These are phyloP conservation scores for Pontoporia blainvillei DNA, from an alignment of 2,113 vertebrate species.

Conservation along the genomic window DNA sequence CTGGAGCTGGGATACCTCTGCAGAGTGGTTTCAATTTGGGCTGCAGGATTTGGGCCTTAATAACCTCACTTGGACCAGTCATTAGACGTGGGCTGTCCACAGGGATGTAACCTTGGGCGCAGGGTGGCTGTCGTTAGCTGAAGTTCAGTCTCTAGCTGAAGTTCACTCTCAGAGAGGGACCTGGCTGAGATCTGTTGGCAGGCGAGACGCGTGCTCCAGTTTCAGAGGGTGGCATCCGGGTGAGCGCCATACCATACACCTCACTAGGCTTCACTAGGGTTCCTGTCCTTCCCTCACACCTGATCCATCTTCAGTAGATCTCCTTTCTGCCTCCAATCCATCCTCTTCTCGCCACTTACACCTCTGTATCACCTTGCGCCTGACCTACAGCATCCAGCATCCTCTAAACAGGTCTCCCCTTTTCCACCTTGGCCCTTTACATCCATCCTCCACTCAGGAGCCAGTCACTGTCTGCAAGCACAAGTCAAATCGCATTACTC, in stretches of 20 bases:
- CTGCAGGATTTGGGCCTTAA: not conserved
- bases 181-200: not conserved
- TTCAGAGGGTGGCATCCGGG: not conserved
- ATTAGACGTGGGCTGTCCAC: not conserved
- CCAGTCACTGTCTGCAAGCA: not conserved
- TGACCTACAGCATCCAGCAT: not conserved
- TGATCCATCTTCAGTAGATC: no score
- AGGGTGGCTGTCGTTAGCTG: not conserved
- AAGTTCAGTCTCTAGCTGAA: not conserved
- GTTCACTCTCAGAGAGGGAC: not conserved
- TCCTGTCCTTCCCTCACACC: not conserved
- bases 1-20: not conserved
- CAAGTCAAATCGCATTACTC: not conserved
- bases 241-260: no score
- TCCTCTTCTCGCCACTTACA: not conserved
- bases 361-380: rapidly evolving
- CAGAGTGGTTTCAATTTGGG: not conserved
- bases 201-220: not conserved
- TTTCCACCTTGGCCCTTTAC: not conserved
- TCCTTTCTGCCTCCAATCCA: not conserved
- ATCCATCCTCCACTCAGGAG: not conserved
- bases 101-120: not conserved
- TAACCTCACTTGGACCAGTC: not conserved
- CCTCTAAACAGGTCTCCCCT: not conserved
- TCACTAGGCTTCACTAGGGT: not conserved